phyloP scores from a whole-genome alignment of 2,888 invertebrate species.

The Epinotia ramella region DNA sequence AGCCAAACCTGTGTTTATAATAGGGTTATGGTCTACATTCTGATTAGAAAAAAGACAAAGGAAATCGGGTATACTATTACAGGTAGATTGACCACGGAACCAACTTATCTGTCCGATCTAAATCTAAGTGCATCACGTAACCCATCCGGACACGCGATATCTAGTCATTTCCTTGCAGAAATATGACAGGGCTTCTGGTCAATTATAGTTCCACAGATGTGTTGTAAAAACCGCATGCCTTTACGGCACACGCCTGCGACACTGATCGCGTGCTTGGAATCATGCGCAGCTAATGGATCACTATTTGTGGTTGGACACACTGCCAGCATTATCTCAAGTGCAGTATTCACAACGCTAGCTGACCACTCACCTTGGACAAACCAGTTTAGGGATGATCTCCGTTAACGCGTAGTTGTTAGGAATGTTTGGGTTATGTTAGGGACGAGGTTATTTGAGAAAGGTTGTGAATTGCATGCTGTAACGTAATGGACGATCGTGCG shows the following conservation, averaged over 20 bases:
- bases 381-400: not conserved
- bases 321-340: constrained; percentile 50
- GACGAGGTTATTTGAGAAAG: not conserved
- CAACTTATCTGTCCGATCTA: constrained; percentile 11
- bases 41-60: not conserved
- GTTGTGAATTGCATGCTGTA: constrained; percentile 53
- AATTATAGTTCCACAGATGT: constrained; percentile 62
- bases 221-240: constrained; percentile 71
- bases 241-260: constrained; percentile 59
- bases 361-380: not conserved
- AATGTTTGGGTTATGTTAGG: not conserved
- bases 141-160: constrained; percentile 4
- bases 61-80: not conserved
- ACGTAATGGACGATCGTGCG: constrained; percentile 53
- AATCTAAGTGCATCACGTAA: constrained; percentile 23
- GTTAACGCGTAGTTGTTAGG: not conserved
- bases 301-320: constrained; percentile 74
- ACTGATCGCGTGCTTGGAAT: constrained; percentile 68
- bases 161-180: constrained; percentile 43
- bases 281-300: constrained; percentile 65
- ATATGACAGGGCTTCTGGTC: constrained; percentile 49
- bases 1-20: not conserved
- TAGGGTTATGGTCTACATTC: not conserved
- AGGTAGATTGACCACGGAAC: constrained; percentile 7
- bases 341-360: not conserved